These are phyloP conservation scores for Melanotaenia duboulayi DNA, from an alignment of 2,113 vertebrate species.

Conservation along the genomic window DNA sequence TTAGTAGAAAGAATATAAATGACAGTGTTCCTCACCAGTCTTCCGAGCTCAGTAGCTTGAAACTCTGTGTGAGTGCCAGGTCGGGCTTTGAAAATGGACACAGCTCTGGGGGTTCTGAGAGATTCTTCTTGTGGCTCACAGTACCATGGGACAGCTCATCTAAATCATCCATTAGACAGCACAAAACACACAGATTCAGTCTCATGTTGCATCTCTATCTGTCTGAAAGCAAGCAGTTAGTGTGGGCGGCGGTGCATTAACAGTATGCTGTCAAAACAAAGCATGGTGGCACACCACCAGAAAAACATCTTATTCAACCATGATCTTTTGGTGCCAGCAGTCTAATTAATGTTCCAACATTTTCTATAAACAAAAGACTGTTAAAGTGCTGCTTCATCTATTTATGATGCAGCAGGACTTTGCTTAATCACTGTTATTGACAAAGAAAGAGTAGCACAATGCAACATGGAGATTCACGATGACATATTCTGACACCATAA, in stretches of 20 bases:
- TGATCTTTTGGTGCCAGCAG: conserved; percentile 31
- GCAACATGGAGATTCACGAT: neutral
- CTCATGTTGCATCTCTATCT: conserved; percentile 51
- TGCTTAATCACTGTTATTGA: neutral
- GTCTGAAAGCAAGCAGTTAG: conserved; percentile 34
- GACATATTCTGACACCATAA: neutral
- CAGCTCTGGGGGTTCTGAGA: conserved; percentile 82
- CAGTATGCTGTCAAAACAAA: conserved; percentile 64
- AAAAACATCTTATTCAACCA: conserved; percentile 50
- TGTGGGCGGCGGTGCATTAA: conserved; percentile 49
- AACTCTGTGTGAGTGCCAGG: conserved; percentile 83
- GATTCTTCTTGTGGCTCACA: conserved; percentile 79
- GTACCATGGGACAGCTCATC: conserved; percentile 78
- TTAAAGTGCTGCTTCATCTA: conserved; percentile 25
- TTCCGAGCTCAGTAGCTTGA: conserved; percentile 85
- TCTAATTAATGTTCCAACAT: conserved; percentile 45
- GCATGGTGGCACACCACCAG: conserved; percentile 41
- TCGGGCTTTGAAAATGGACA: conserved; percentile 89
- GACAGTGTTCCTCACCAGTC: conserved; percentile 87
- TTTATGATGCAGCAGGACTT: conserved; percentile 19
- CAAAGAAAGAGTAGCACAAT: neutral
- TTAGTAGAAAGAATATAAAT: neutral
- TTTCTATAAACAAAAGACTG: conserved; percentile 38
- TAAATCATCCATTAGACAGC: conserved; percentile 54
- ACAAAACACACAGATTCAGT: conserved; percentile 35